Conservation (phyloP, 2,888 invertebrate species). For the Boloria selene region DNA sequence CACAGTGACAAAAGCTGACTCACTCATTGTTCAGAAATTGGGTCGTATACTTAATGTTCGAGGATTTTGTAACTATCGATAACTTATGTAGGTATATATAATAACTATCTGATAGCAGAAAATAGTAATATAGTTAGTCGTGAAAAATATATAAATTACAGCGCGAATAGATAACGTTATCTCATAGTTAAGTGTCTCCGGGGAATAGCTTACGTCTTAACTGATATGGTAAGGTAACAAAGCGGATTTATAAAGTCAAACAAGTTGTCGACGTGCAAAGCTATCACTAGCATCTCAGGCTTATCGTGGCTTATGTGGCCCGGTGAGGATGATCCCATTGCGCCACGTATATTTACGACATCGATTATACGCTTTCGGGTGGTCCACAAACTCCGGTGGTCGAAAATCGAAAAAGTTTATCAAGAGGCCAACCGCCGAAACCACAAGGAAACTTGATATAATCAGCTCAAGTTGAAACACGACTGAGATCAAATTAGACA, state of each 20-base stretch:
- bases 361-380: conserved; percentile 64
- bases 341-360: conserved; percentile 72
- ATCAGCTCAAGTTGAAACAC: conserved; percentile 48
- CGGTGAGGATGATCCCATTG: conserved; percentile 65
- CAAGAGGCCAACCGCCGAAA: conserved; percentile 63
- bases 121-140: conserved; percentile 5
- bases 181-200: not conserved
- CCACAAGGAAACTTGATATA: conserved; percentile 60
- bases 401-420: conserved; percentile 64
- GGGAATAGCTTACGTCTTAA: conserved; percentile 10
- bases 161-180: not conserved
- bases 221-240: conserved; percentile 21
- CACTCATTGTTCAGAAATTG: conserved; percentile 70
- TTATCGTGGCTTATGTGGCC: conserved; percentile 65
- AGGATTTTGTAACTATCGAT: conserved; percentile 61
- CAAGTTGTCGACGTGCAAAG: conserved; percentile 49
- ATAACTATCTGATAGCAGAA: conserved; percentile 15
- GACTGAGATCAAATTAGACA: conserved; percentile 46
- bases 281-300: conserved; percentile 50
- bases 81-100: conserved; percentile 43
- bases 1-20: conserved; percentile 59
- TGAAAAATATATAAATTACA: not conserved
- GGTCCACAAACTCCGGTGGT: conserved; percentile 60
- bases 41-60: conserved; percentile 62
- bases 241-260: conserved; percentile 53